These are phyloP conservation scores for Sebastes miniatus DNA, from an alignment of 2,797 vertebrate genomes.

Conservation along the genomic window DNA sequence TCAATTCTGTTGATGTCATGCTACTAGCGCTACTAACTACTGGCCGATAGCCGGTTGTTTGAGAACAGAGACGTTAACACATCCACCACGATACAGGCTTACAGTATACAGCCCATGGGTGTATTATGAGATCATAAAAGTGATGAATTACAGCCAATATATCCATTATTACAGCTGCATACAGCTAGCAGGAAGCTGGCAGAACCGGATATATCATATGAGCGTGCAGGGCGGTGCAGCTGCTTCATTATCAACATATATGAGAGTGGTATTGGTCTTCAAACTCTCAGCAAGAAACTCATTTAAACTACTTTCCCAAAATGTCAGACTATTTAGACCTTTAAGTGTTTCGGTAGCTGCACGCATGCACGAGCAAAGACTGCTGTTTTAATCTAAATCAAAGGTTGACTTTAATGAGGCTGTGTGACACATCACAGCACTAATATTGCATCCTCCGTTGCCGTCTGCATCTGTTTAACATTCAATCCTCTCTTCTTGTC, in stretches of 20 bases:
- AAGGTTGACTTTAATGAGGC: neutral
- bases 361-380: neutral
- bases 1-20: too few relatives aligned
- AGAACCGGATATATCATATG: too few relatives aligned
- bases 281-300: neutral
- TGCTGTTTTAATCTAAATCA: conserved; percentile 15
- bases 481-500: conserved; percentile 4
- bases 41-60: too few relatives aligned
- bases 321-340: neutral
- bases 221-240: neutral
- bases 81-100: too few relatives aligned
- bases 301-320: neutral
- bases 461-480: conserved; percentile 27
- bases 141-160: too few relatives aligned
- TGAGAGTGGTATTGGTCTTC: neutral
- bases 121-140: too few relatives aligned
- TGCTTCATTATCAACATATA: neutral
- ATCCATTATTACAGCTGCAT: too few relatives aligned
- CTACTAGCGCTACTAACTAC: too few relatives aligned
- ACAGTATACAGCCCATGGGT: too few relatives aligned
- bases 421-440: neutral
- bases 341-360: conserved; percentile 17
- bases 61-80: too few relatives aligned
- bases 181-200: too few relatives aligned
- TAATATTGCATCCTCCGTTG: neutral